A percentile compares a stretch with the other conserved stretches of the same genome.
Evolutionary conservation across 2,797 vertebrate genomes (phyloP).

Genomic region (Cheirogaleus major): DNA sequence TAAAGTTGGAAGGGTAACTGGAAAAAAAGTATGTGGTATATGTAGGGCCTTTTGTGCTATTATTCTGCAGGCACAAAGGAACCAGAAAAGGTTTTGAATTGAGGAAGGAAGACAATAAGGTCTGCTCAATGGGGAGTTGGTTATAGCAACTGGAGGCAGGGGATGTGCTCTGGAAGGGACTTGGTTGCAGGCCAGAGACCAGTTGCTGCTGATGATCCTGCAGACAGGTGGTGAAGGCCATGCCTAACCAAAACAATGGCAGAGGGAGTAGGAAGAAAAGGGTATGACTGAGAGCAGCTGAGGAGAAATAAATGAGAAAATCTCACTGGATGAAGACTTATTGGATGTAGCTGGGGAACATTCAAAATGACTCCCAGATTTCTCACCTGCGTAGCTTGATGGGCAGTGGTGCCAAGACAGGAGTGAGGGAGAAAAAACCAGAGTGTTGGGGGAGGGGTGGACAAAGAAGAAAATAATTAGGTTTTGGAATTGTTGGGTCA

Average conservation of each 20-base stretch:
- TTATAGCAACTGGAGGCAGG: neutral
- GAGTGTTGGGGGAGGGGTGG: neutral
- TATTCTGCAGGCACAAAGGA: neutral
- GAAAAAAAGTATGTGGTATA: neutral
- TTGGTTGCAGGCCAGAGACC: neutral
- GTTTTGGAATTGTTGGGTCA: neutral
- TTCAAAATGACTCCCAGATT: neutral
- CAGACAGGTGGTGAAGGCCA: neutral
- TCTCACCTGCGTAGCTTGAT: neutral
- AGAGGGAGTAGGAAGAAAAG: neutral
- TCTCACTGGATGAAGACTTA: neutral
- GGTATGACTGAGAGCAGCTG: neutral
- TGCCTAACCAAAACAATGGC: neutral
- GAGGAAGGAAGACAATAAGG: neutral
- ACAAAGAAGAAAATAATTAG: neutral
- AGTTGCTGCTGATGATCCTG: neutral
- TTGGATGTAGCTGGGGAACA: neutral
- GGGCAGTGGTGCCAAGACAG: neutral
- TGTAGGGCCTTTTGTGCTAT: neutral
- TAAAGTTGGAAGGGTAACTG: neutral
- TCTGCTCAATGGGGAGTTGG: neutral
- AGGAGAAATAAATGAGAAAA: neutral
- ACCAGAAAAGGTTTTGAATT: neutral
- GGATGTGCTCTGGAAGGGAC: too few species aligned
- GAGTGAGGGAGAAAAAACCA: neutral